Evolutionary conservation across 1,140 invertebrate species (phyloP).

Genomic region (Latrodectus geometricus): DNA sequence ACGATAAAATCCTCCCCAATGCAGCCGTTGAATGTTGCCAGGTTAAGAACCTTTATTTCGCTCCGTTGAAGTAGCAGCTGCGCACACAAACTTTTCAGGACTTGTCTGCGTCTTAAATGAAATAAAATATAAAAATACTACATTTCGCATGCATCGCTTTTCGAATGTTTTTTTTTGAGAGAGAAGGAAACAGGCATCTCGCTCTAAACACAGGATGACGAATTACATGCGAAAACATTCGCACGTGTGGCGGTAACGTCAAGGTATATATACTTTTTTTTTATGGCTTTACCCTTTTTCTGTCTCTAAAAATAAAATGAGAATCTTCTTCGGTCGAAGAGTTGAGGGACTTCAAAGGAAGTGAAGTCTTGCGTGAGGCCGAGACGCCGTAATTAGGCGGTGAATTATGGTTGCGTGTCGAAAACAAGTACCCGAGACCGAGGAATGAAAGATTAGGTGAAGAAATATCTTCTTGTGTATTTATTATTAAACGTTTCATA

Average conservation of each 20-base stretch:
- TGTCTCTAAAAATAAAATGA: neutral
- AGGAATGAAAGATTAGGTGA: no score
- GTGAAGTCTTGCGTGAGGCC: neutral
- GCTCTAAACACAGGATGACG: neutral
- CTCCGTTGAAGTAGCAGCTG: slow-evolving; percentile 2
- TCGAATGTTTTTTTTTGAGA: neutral
- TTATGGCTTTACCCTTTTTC: no score
- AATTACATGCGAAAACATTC: slow-evolving; percentile 13
- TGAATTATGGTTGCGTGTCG: no score
- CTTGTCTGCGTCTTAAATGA: no score
- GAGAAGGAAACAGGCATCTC: neutral
- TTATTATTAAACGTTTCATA: no score
- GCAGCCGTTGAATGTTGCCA: no score
- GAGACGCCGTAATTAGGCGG: no score
- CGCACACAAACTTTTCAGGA: neutral
- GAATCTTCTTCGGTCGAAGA: neutral
- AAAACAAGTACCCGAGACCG: no score
- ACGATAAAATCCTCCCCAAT: no score
- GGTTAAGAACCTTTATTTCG: slow-evolving; percentile 9
- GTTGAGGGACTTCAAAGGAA: neutral
- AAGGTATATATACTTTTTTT: no score
- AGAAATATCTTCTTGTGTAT: no score
- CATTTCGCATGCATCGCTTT: neutral
- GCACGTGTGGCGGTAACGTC: neutral
- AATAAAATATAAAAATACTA: no score